A percentile compares a stretch with the other conserved stretches of the same genome.
Conservation (phyloP, 2,113 vertebrate species). For the Cricetomys ansorgei region DNA sequence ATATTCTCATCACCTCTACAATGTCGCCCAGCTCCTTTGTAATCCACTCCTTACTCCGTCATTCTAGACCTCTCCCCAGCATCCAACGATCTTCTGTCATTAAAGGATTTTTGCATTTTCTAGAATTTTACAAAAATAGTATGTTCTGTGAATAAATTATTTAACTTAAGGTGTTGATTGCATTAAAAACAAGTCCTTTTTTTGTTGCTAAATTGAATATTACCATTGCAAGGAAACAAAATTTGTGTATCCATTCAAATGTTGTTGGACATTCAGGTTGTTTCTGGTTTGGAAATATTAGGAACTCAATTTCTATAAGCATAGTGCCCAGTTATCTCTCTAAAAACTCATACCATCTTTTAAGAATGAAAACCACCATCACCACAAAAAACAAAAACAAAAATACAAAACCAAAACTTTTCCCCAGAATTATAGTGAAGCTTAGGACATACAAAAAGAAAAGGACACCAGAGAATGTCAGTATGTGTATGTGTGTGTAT, state of each 20-base stretch:
- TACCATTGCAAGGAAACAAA: neutral
- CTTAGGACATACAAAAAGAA: neutral
- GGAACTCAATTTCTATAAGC: neutral
- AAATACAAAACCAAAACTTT: neutral
- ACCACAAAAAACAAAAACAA: neutral
- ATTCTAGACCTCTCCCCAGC: neutral
- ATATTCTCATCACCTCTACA: neutral
- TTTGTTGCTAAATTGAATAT: neutral
- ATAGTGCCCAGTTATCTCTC: neutral
- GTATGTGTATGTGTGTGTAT: too few relatives aligned
- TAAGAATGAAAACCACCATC: neutral
- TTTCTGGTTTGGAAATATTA: neutral
- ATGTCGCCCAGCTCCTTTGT: neutral
- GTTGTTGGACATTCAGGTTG: neutral
- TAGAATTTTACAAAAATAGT: neutral
- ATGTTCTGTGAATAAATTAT: neutral
- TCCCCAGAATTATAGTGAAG: neutral
- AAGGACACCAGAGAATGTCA: neutral
- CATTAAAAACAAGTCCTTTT: neutral
- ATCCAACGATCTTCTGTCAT: neutral
- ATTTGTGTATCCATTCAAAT: neutral
- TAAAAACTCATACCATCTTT: neutral
- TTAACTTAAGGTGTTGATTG: neutral
- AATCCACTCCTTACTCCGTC: neutral
- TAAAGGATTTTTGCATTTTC: neutral